These are phyloP conservation scores for Muraenolepis orangiensis DNA, from an alignment of 2,797 vertebrate genomes.

Conservation along the genomic window DNA sequence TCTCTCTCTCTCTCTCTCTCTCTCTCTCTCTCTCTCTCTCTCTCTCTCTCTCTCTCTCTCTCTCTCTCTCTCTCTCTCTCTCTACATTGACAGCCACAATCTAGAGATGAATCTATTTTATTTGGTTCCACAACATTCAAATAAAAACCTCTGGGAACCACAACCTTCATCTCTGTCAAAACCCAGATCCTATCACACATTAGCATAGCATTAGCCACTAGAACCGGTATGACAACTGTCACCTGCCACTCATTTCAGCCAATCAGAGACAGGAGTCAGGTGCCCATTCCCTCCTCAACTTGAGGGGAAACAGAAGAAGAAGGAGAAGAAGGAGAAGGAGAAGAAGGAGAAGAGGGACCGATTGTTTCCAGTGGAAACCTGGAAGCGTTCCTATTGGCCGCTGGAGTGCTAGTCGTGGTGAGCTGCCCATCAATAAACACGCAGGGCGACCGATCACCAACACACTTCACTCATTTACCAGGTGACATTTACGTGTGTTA, in stretches of 20 bases:
- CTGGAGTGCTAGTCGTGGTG: conserved; percentile 40
- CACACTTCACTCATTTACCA: conserved; percentile 38
- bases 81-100: conserved; percentile 30
- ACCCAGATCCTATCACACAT: no score
- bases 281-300: no score
- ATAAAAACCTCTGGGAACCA: no score
- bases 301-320: not conserved
- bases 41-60: conserved; percentile 8
- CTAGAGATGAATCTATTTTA: not conserved
- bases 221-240: no score
- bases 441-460: conserved; percentile 37
- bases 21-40: conserved; percentile 18
- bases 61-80: conserved; percentile 34
- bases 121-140: not conserved
- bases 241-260: no score
- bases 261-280: no score
- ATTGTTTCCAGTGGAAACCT: conserved; percentile 50
- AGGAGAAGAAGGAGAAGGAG: conserved; percentile 26
- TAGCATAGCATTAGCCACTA: no score
- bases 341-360: conserved; percentile 42
- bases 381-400: conserved; percentile 47
- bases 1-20: conserved; percentile 11
- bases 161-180: no score
- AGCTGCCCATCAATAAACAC: no score
- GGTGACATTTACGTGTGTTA: no score